Base-by-base conservation (phyloP, 2,113 vertebrate species). In the Paralichthys olivaceus region DNA sequence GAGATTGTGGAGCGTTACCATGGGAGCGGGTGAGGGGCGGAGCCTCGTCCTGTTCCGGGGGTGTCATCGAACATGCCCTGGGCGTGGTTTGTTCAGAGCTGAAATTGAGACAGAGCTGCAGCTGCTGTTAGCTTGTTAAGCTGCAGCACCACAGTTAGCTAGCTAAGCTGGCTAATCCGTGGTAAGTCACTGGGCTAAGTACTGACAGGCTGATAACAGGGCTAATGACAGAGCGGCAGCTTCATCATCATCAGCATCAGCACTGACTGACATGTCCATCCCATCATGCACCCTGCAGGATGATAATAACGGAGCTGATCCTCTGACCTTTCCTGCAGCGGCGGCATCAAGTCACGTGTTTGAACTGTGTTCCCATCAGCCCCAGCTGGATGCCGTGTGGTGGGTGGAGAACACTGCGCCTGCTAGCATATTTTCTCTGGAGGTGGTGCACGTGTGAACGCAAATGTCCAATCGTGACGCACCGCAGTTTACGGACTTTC, bases 121-220 rank as follows among this genome's bases (percentile, higher is more conserved):
- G 73, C 69, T 65, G 56, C 60, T 69, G 79, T 87, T 89, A 83
- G 74, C 79, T 0, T 3, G 11, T 72, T 88, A 87, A 90, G 56
- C 73, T 75, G 77, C 75, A 64, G 22, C 62, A 8, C 85, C 77
- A 40, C 86, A 77, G 75, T 83, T 81, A 78, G 84, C 72, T 9
- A 86, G 79, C 74, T 90, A 86, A 91, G 17, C 80, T 84, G 87
- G 77, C 72, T 89, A 88, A 92, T 88, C 90, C 53, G 26, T 2
- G 84, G 22, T 88, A 89, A 91, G 47, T 91, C 85, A 89, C 65
- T 87, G 72, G 84, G 82, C 77, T 90, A 87, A 90, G 53, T 55
- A 72, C 49, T 20, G 65, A 72, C 69, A 15, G 56, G 70, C 77
- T 62, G 82, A 80, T 26, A 26, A 53, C 29, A 68, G 43, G 15